Conservation (phyloP, 2,797 vertebrate genomes). For the Sebastes cheni region DNA sequence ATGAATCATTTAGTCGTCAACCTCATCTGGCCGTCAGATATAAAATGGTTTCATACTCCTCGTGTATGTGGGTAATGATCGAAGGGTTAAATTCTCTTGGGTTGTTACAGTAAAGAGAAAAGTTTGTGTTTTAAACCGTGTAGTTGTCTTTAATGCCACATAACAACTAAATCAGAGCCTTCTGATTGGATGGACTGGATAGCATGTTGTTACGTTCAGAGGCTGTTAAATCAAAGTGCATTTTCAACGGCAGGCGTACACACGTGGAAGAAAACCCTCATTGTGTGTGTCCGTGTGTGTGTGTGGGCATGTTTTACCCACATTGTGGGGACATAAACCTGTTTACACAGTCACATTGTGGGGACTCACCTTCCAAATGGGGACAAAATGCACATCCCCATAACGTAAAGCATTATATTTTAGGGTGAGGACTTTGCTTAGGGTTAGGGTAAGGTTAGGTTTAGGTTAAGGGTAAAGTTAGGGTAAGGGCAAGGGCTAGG, state of each 20-base stretch:
- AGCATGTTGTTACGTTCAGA: conserved; percentile 27
- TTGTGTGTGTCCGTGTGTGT: not conserved
- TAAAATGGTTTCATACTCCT: not conserved
- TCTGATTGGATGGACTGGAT: conserved; percentile 46
- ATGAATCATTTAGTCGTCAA: not conserved
- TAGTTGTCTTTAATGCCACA: conserved; percentile 19
- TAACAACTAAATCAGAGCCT: conserved; percentile 22
- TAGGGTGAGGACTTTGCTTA: too few species aligned
- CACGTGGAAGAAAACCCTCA: conserved; percentile 22
- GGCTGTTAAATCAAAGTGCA: conserved; percentile 70
- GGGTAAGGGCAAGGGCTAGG: too few species aligned
- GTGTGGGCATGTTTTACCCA: not conserved
- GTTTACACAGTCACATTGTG: too few species aligned
- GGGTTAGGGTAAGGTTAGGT: too few species aligned
- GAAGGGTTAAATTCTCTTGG: conserved; percentile 4
- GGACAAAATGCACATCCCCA: too few species aligned
- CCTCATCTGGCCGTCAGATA: not conserved
- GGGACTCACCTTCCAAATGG: too few species aligned
- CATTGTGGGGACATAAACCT: too few species aligned
- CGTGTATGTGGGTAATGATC: not conserved
- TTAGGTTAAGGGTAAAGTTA: too few species aligned
- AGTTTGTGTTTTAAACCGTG: conserved; percentile 11
- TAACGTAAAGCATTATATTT: too few species aligned
- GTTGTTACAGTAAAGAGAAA: not conserved
- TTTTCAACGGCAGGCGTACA: conserved; percentile 66